Percentiles rank a stretch among this genome's conserved stretches.
phyloP scores from a whole-genome alignment of 1,140 invertebrate genomes.

The Cryptotermes secundus region DNA sequence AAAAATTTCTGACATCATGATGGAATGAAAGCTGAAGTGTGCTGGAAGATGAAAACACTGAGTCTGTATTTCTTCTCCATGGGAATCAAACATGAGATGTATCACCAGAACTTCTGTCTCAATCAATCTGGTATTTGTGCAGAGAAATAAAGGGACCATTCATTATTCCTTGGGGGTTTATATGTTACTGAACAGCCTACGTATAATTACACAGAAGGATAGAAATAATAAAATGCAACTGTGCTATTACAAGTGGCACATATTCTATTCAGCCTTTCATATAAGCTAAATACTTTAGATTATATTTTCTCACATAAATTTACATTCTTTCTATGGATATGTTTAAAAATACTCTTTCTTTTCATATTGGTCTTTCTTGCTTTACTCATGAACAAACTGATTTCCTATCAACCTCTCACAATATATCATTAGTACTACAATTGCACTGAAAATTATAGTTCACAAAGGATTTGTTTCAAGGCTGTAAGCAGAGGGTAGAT shows the following conservation, averaged over 20 bases:
- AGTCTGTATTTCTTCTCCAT: no score
- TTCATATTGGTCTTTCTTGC: background rate
- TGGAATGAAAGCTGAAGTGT: no score
- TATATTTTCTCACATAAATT: background rate
- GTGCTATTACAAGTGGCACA: background rate
- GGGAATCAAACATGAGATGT: no score
- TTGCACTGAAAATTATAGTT: background rate
- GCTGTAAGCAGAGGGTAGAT: background rate
- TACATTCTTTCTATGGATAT: constrained; percentile 7
- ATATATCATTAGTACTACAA: constrained; percentile 4
- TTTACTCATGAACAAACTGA: background rate
- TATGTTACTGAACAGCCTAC: no score
- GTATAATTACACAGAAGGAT: background rate
- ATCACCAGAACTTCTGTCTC: no score
- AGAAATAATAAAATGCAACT: background rate
- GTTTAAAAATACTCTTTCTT: background rate
- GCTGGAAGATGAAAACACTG: no score
- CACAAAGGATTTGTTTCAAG: background rate
- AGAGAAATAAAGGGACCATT: no score
- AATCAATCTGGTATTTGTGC: no score
- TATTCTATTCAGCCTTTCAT: background rate
- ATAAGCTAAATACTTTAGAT: background rate
- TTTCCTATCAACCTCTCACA: background rate
- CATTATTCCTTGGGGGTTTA: no score
- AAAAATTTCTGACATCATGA: no score